phyloP scores from a whole-genome alignment of 1,140 invertebrate species.

The Luehdorfia chinensis region DNA sequence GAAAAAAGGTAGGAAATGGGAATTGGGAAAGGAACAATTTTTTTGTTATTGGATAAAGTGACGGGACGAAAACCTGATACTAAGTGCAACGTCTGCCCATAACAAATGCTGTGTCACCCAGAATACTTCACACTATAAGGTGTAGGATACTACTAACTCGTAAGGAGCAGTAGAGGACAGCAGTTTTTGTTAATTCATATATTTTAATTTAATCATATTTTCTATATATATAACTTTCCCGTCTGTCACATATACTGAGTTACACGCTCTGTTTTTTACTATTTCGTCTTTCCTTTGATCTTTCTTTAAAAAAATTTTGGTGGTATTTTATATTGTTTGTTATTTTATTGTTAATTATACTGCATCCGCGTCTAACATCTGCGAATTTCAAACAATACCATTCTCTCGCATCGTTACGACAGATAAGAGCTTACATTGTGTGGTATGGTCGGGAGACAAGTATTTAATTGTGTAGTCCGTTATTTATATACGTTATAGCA shows the following conservation, averaged over 20 bases:
- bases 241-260: neutral
- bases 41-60: no score
- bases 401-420: neutral
- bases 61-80: no score
- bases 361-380: neutral
- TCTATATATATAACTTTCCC: no score
- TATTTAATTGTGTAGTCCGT: neutral
- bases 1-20: no score
- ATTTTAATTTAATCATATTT: no score
- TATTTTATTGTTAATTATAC: neutral
- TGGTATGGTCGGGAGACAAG: neutral
- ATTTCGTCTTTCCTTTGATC: neutral
- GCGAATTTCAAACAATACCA: neutral
- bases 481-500: slow-evolving; percentile 2
- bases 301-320: neutral
- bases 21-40: no score
- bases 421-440: slow-evolving; percentile 1
- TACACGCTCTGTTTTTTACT: neutral
- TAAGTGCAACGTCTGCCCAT: no score
- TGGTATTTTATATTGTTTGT: neutral
- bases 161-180: neutral
- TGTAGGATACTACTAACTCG: no score
- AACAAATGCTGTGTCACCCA: no score
- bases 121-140: no score
- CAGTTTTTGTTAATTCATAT: no score